phyloP scores from a whole-genome alignment of 2,888 invertebrate species.

The Cynaeus angustus region DNA sequence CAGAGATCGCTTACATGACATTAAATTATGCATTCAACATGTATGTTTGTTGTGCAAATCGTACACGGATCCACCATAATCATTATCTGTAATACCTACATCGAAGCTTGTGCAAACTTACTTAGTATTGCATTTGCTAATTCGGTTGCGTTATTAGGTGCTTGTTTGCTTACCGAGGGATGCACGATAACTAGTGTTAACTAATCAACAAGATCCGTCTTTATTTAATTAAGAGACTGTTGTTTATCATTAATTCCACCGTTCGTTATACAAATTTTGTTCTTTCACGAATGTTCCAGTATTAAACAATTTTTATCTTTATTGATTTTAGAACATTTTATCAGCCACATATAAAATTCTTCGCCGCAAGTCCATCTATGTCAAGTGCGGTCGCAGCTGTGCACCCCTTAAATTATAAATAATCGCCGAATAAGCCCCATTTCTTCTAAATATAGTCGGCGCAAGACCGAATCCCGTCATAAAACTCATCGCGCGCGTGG shows the following conservation, averaged over 20 bases:
- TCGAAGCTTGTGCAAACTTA: slow-evolving; percentile 32
- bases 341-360: too few species aligned
- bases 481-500: slow-evolving; percentile 39
- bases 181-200: slow-evolving; percentile 1
- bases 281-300: too few species aligned
- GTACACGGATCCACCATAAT: slow-evolving; percentile 59
- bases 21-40: slow-evolving; percentile 63
- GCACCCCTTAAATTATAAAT: slow-evolving; percentile 37
- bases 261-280: too few species aligned
- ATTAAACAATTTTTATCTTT: too few species aligned
- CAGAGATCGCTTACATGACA: slow-evolving; percentile 53
- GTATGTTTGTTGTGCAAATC: slow-evolving; percentile 65
- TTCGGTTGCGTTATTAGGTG: slow-evolving; percentile 20
- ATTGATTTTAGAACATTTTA: too few species aligned
- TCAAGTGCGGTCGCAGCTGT: slow-evolving; percentile 24
- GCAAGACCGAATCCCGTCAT: slow-evolving; percentile 37
- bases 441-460: slow-evolving; percentile 31
- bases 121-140: slow-evolving; percentile 27
- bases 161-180: slow-evolving; percentile 1
- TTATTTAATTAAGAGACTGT: not conserved
- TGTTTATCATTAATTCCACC: not conserved
- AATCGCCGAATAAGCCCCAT: slow-evolving; percentile 25
- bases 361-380: slow-evolving; percentile 7
- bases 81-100: slow-evolving; percentile 62
- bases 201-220: slow-evolving; percentile 10